Percentiles rank a stretch among this genome's conserved stretches.
Evolutionary conservation across 2,888 invertebrate genomes (phyloP).

Genomic region (Mechanitis messenoides): DNA sequence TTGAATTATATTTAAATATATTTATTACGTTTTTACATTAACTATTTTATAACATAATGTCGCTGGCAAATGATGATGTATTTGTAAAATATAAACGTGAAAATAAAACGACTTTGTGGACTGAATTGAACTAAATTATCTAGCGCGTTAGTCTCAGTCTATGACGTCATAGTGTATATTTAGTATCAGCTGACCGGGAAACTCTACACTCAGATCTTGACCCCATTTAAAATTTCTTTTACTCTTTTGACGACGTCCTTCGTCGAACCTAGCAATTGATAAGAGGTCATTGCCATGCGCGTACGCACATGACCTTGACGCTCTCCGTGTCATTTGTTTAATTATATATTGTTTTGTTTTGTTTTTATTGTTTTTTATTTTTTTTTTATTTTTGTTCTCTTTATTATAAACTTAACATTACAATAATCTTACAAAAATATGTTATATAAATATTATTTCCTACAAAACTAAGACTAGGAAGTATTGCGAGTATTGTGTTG

Average conservation of each 20-base stretch:
- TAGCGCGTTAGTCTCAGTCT: slow-evolving; percentile 34
- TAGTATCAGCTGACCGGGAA: slow-evolving; percentile 48
- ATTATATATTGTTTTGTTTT: slow-evolving; percentile 30
- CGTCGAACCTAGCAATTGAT: slow-evolving; percentile 47
- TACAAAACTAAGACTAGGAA: slow-evolving; percentile 50
- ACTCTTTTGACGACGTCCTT: slow-evolving; percentile 37
- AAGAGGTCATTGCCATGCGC: slow-evolving; percentile 65
- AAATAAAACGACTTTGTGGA: no score
- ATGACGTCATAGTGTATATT: slow-evolving; percentile 57
- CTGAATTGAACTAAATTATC: no score
- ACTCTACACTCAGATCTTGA: slow-evolving; percentile 66
- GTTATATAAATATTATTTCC: slow-evolving; percentile 61
- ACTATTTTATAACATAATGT: no score
- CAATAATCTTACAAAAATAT: slow-evolving; percentile 75
- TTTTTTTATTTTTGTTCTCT: slow-evolving; percentile 65
- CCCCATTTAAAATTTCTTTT: slow-evolving; percentile 49
- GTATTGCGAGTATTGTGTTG: slow-evolving; percentile 43
- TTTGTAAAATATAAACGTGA: no score
- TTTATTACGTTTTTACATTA: no score
- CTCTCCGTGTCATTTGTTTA: slow-evolving; percentile 31
- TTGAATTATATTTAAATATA: no score
- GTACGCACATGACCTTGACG: slow-evolving; percentile 57
- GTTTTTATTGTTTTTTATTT: slow-evolving; percentile 40
- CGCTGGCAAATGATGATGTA: no score
- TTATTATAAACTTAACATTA: slow-evolving; percentile 73